These are phyloP conservation scores for Pycnonotus jocosus DNA, from an alignment of 2,113 vertebrate species.

Conservation along the genomic window DNA sequence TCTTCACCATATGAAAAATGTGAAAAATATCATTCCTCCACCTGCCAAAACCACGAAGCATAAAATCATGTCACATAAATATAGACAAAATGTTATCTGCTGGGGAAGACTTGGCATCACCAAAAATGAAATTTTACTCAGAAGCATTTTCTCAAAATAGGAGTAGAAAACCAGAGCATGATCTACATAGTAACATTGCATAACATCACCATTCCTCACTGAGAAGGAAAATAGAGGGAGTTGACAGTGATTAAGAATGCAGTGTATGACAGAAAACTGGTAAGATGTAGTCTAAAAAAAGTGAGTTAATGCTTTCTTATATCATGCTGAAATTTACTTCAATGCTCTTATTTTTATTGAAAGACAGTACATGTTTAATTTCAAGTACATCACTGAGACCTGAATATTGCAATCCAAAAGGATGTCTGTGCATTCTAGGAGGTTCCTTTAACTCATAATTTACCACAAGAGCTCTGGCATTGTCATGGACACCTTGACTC, in stretches of 20 bases:
- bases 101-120: not conserved
- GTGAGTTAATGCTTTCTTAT: not conserved
- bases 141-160: slow-evolving; percentile 33
- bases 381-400: not conserved
- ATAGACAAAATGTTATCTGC: not conserved
- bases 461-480: not conserved
- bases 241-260: not conserved
- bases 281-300: not conserved
- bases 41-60: not conserved
- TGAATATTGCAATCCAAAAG: not conserved
- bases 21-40: not conserved
- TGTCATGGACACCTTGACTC: not conserved
- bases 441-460: not conserved
- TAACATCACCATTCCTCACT: not conserved
- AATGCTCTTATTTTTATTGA: not conserved
- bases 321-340: not conserved
- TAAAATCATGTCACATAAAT: not conserved
- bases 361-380: not conserved
- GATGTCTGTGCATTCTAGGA: not conserved
- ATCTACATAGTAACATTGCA: slow-evolving; percentile 8
- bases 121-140: slow-evolving; percentile 18
- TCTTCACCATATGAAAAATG: not conserved
- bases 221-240: not conserved
- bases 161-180: not conserved
- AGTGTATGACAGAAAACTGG: not conserved